A percentile compares a stretch with the other conserved stretches of the same genome.
Conservation (phyloP, 2,888 invertebrate genomes). For the Spodoptera littoralis region DNA sequence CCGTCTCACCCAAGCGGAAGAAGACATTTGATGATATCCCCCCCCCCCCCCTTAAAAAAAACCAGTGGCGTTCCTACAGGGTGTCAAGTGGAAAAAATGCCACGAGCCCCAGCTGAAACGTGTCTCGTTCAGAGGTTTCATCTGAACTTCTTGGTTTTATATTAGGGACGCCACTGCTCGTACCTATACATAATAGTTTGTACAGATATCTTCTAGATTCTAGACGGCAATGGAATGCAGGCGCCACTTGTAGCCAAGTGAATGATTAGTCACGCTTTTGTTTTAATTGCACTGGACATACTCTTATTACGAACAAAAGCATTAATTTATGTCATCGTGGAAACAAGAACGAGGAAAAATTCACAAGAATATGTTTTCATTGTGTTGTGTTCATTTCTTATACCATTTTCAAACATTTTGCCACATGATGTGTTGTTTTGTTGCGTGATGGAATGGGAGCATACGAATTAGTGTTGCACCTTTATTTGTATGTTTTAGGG, state of each 20-base stretch:
- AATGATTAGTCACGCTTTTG: slow-evolving; percentile 46
- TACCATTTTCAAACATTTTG: slow-evolving; percentile 28
- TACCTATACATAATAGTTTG: slow-evolving; percentile 13
- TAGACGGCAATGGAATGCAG: slow-evolving; percentile 29
- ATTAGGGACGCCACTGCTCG: too few species aligned
- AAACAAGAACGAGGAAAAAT: slow-evolving; percentile 49
- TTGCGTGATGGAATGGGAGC: background rate
- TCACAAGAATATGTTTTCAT: slow-evolving; percentile 23
- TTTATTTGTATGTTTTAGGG: slow-evolving; percentile 2
- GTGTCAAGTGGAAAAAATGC: too few species aligned
- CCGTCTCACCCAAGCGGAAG: too few species aligned
- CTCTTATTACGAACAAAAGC: slow-evolving; percentile 42
- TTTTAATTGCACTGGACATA: slow-evolving; percentile 38
- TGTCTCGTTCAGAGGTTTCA: too few species aligned
- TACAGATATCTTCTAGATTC: slow-evolving; percentile 5
- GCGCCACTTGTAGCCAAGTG: slow-evolving; percentile 40
- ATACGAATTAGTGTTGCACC: background rate
- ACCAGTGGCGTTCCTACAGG: too few species aligned
- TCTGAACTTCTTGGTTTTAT: too few species aligned
- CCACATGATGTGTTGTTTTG: background rate
- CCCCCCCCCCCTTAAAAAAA: too few species aligned
- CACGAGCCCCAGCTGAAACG: too few species aligned
- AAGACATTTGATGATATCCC: too few species aligned
- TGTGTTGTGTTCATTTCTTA: slow-evolving; percentile 13
- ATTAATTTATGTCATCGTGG: slow-evolving; percentile 34